These are phyloP conservation scores for Nebria brevicollis DNA, from an alignment of 2,888 invertebrate genomes.

Conservation along the genomic window DNA sequence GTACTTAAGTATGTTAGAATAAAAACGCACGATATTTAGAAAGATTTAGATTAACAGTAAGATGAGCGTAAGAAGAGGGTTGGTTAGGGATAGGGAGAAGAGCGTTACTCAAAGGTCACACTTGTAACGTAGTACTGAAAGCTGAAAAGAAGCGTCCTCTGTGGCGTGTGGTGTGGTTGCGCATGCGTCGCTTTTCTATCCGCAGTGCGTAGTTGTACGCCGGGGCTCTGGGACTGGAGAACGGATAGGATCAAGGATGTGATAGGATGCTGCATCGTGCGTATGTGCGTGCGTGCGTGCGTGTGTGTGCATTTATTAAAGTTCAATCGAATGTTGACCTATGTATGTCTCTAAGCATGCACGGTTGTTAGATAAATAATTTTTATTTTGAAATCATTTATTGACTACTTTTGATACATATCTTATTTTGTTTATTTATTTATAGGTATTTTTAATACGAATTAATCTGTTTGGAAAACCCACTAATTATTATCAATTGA, in stretches of 20 bases:
- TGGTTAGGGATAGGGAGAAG: background rate
- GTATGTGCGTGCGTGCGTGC: constrained; percentile 9
- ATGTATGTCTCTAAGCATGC: too few relatives aligned
- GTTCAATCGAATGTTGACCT: too few relatives aligned
- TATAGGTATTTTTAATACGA: background rate
- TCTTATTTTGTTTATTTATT: background rate
- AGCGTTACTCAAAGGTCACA: constrained; percentile 18
- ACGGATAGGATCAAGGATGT: background rate
- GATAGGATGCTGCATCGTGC: constrained; percentile 2
- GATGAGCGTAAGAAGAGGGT: background rate
- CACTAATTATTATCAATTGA: background rate
- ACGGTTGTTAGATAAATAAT: too few relatives aligned
- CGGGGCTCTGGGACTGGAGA: background rate
- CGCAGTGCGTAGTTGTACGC: constrained; percentile 8
- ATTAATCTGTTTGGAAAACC: background rate
- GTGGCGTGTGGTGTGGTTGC: background rate
- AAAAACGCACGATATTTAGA: background rate
- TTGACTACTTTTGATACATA: background rate
- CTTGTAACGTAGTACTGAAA: constrained; percentile 12
- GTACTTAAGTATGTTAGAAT: background rate
- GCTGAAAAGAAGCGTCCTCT: background rate
- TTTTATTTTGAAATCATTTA: too few relatives aligned
- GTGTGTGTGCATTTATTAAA: constrained; percentile 14
- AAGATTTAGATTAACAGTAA: too few relatives aligned
- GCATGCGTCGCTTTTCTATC: constrained; percentile 2